Percentiles rank a stretch among this genome's conserved stretches.
Conservation (phyloP, 2,888 invertebrate genomes). For the Heteromurus nitidus region DNA sequence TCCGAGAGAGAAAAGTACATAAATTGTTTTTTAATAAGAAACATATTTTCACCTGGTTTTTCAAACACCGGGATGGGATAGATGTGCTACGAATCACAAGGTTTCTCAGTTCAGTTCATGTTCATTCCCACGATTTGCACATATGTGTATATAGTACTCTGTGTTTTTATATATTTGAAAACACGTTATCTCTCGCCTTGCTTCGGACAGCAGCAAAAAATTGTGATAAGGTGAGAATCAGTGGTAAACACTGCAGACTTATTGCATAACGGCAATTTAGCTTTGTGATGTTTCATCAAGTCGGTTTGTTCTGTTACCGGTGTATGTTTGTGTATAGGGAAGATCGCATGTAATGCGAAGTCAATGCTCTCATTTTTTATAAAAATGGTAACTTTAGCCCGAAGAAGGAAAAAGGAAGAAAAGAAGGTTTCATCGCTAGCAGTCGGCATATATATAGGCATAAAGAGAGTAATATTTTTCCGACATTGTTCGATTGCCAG, state of each 20-base stretch:
- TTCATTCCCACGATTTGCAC: no score
- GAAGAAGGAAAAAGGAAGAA: slow-evolving; percentile 22
- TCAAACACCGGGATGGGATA: no score
- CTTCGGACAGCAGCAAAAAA: slow-evolving; percentile 11
- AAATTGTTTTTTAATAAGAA: no score
- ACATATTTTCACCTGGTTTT: no score
- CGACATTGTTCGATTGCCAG: slow-evolving; percentile 1
- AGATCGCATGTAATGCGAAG: slow-evolving; percentile 15
- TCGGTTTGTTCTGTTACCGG: slow-evolving; percentile 5
- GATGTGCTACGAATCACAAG: no score
- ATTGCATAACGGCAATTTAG: slow-evolving; percentile 46
- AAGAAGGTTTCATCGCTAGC: neutral
- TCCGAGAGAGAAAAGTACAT: neutral
- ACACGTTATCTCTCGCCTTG: slow-evolving; percentile 9
- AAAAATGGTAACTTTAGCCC: slow-evolving; percentile 19
- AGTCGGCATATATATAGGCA: neutral
- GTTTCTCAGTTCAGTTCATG: no score
- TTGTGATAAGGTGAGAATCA: slow-evolving; percentile 49
- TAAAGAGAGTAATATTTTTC: neutral
- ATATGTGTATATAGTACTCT: neutral
- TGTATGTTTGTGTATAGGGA: slow-evolving; percentile 12
- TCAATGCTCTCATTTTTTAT: slow-evolving; percentile 58
- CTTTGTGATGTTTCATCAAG: slow-evolving; percentile 15
- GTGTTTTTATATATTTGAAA: no score
- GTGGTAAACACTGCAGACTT: slow-evolving; percentile 21